Percentiles rank a stretch among this genome's conserved stretches.
phyloP scores from a whole-genome alignment of 2,113 vertebrate genomes.

The Oncorhynchus nerka region DNA sequence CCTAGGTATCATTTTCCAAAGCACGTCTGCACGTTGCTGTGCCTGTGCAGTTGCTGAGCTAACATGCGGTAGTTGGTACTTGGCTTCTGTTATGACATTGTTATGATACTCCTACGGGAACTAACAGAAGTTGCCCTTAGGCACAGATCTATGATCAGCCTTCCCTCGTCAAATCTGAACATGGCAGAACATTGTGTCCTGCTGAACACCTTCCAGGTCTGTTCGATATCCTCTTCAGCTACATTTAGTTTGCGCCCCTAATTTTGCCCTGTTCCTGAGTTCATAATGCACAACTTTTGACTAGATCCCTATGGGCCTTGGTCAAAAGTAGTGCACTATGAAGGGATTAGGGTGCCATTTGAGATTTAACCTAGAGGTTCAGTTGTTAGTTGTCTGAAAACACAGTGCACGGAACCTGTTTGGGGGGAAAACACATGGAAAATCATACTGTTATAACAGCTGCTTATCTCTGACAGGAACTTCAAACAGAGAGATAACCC shows the following conservation, averaged over 20 bases:
- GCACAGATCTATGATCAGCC: not conserved
- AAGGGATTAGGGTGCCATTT: no score
- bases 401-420: not conserved
- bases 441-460: not conserved
- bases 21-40: not conserved
- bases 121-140: not conserved
- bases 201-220: no score
- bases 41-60: not conserved
- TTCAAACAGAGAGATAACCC: not conserved
- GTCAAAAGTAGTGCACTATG: no score
- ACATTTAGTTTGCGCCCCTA: no score
- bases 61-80: no score
- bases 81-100: not conserved
- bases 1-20: not conserved
- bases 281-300: no score
- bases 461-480: not conserved
- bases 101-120: not conserved
- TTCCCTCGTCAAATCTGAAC: no score
- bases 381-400: not conserved
- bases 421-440: conserved; percentile 20
- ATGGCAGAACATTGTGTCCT: no score
- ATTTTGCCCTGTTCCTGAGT: no score
- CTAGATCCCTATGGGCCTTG: no score
- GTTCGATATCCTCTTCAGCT: no score
- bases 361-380: no score